Percentiles rank a stretch among this genome's conserved stretches.
These are phyloP conservation scores for Sitobion miscanthi DNA, from an alignment of 1,140 invertebrate species.

Conservation along the genomic window DNA sequence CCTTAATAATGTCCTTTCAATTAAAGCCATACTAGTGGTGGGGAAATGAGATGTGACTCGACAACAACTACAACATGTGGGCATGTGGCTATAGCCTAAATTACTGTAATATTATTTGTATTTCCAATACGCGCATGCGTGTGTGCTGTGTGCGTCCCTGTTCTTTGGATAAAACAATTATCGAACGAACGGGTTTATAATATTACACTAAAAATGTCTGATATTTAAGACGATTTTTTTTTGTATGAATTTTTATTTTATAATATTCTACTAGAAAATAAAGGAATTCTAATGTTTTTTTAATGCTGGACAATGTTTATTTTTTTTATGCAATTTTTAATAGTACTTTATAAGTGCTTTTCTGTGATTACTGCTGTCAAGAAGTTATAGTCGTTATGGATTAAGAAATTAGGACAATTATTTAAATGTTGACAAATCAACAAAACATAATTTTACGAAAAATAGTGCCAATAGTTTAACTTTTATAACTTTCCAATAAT, in stretches of 20 bases:
- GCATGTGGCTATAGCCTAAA: neutral
- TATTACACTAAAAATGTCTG: neutral
- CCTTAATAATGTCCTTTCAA: slow-evolving; percentile 36
- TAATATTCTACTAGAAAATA: neutral
- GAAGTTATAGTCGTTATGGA: neutral
- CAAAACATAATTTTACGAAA: neutral
- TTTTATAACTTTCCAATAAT: neutral
- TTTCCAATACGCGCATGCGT: neutral
- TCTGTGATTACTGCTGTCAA: neutral
- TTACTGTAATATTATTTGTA: neutral
- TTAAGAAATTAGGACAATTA: neutral
- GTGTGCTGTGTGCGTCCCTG: neutral
- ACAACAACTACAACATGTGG: neutral
- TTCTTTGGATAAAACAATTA: neutral
- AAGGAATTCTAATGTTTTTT: neutral
- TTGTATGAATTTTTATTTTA: neutral
- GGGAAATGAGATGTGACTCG: neutral
- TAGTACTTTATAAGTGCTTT: neutral
- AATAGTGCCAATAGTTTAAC: too few relatives aligned
- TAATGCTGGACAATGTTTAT: neutral
- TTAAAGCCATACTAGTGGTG: slow-evolving; percentile 42
- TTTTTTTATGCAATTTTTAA: neutral
- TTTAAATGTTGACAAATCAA: neutral
- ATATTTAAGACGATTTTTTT: neutral
- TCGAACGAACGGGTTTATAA: neutral